These are phyloP conservation scores for Mormoops blainvillei DNA, from an alignment of 2,113 vertebrate species.

Conservation along the genomic window DNA sequence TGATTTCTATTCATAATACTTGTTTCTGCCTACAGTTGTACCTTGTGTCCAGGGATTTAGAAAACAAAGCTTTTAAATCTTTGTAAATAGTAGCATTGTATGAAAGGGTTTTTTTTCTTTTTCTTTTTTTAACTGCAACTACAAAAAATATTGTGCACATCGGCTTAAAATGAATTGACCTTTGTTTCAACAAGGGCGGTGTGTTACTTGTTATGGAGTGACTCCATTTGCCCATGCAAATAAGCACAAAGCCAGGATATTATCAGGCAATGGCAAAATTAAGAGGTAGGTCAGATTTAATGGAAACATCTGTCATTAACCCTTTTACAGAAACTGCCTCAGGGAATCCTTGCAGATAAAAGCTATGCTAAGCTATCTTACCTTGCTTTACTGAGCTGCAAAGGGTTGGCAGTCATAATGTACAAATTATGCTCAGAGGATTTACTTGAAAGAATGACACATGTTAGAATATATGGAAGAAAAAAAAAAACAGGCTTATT, in stretches of 20 bases:
- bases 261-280: constrained; percentile 65
- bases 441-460: constrained; percentile 44
- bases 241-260: constrained; percentile 71
- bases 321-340: constrained; percentile 73
- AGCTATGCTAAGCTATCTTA: constrained; percentile 33
- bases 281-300: constrained; percentile 78
- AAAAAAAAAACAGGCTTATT: constrained; percentile 40
- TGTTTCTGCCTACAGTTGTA: constrained; percentile 38
- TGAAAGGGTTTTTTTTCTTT: constrained; percentile 33
- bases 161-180: constrained; percentile 74
- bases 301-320: constrained; percentile 81
- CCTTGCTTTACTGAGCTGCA: background rate
- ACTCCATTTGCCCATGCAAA: constrained; percentile 76
- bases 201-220: constrained; percentile 38
- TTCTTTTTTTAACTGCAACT: background rate
- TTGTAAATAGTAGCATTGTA: constrained; percentile 59
- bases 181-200: constrained; percentile 43
- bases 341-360: constrained; percentile 64
- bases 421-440: constrained; percentile 23
- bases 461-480: constrained; percentile 37
- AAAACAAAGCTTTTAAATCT: constrained; percentile 70
- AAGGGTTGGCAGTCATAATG: background rate
- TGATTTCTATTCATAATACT: constrained; percentile 68
- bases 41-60: constrained; percentile 47
- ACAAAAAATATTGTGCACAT: constrained; percentile 54